Evolutionary conservation across 2,797 vertebrate species (phyloP), one percentile per base, ranked within the genome.

Genomic region (Argya squamiceps): DNA sequence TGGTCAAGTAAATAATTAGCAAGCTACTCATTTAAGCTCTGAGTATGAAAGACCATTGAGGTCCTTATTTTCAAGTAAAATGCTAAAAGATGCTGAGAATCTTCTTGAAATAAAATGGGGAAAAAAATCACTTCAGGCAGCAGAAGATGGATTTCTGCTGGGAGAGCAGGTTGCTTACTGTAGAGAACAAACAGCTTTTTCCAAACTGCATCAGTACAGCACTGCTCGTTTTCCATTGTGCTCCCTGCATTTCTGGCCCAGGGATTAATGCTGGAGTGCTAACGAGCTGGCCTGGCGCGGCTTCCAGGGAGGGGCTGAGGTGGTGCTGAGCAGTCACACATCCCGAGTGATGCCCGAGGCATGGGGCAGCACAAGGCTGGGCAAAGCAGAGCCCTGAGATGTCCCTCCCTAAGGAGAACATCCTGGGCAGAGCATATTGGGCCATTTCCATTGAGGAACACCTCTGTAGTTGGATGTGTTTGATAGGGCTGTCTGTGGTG

Each of bases 401-500:
- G 0, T 7, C 27, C 2, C 65, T 77, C 89, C 92, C 80, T 12
- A 5, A 39, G 81, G 95, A 89, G 68, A 85, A 79, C 68, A 36
- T 43, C 96, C 92, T 10, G 53, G 91, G 93, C 83, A 77, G 70
- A 22, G 8, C 7, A 4, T 0, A 0, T 49, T 59, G 23, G 73
- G 75, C 41, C 11, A 15, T 84, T 97, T 87, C 96, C 60, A 77
- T 62, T 68, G 34, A 44, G 52, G 96, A 97, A 58, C 4, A 29
- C 26, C 76, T 73, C 60, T 60, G 95, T 36, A 58, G 92, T 11
- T 68, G 94, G 71, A 46, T 76, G 50, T 85, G 76, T 91, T 95
- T 95, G 92, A 82, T 88, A 62, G 30, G 83, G 91, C 95, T 97
- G 96, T 86, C 84, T 37, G 75, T 24, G 94, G 81, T 77, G 36